Base-by-base conservation (phyloP, 2,113 vertebrate species). In the Struthidea cinerea region DNA sequence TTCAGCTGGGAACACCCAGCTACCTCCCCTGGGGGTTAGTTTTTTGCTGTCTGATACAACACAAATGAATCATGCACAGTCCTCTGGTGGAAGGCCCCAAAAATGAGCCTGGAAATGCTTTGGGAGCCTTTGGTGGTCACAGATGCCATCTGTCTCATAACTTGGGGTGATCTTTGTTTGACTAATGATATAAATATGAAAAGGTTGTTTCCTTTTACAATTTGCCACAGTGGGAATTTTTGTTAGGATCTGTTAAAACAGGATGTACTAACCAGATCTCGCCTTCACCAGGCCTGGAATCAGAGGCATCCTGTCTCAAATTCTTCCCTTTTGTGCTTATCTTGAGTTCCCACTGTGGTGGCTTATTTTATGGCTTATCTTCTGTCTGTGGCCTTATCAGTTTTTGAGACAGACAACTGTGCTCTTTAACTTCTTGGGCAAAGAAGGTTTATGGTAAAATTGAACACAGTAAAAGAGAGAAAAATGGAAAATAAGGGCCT, bases 1-100 rank as follows among this genome's bases (percentile, higher is more conserved):
- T 64, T 42, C 26, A 22, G 27, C 5, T 65, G 35, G 21, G 21
- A 71, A 8, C 15, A 41, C 11, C 6, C 21, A 42, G 11, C 8
- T 35, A 32, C 13, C 7, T 27, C 13, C 13, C 11, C 7, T 8
- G 13, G 2, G 1, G 5, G 6, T 1, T 20, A 26, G 11, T 18
- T 71, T 63, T 30, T 41, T 13, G 13, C 9, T 33, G 4, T 35
- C 22, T n/a, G 16, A 32, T 32, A 30, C 6, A 35, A 63, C 13
- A 56, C 2, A 30, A 6, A 6, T 28, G n/a, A 4, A 26, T 79
- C 30, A 21, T 30, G 15, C 5, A 7, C 28, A 21, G 8, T 24
- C 5, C 30, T 87, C 13, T 41, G 16, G 21, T 28, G 46, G 17
- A 68, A 60, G 7, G 9, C 18, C 27, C 33, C 18, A 86, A 26